phyloP scores from a whole-genome alignment of 2,113 vertebrate genomes.

The Chauna torquata region DNA sequence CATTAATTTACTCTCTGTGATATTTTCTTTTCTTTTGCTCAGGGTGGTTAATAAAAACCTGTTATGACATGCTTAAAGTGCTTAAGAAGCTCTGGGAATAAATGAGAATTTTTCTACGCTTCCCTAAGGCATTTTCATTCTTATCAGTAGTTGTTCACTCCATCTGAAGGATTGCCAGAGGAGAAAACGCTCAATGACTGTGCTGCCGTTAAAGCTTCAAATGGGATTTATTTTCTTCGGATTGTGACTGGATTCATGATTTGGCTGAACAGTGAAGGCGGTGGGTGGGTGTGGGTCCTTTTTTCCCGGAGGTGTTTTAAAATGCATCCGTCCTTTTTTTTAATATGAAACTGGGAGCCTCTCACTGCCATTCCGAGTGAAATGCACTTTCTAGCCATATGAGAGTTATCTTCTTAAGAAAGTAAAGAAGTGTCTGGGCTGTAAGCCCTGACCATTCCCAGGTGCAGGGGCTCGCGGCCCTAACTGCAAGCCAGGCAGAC shows the following conservation, averaged over 20 bases:
- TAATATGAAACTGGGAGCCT: background rate
- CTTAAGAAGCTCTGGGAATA: constrained; percentile 65
- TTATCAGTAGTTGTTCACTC: constrained; percentile 53
- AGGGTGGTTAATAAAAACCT: constrained; percentile 58
- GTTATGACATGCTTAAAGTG: constrained; percentile 52
- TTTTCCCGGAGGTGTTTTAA: constrained; percentile 11
- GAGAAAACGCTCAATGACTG: constrained; percentile 40
- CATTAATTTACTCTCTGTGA: constrained; percentile 44
- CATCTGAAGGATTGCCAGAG: constrained; percentile 49
- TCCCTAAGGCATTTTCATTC: constrained; percentile 53
- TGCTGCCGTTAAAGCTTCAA: constrained; percentile 37
- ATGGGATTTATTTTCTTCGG: constrained; percentile 59
- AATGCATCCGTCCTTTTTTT: background rate
- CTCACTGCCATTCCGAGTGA: background rate
- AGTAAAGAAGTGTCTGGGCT: background rate
- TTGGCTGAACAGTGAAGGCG: background rate
- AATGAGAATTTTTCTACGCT: constrained; percentile 53
- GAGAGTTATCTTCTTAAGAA: background rate
- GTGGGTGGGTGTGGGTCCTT: background rate
- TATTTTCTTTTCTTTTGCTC: constrained; percentile 54
- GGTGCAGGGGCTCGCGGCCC: background rate
- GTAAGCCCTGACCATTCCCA: rapidly evolving
- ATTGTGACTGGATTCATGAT: constrained; percentile 50
- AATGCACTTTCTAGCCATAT: background rate
- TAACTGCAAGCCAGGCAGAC: no score